phyloP scores from a whole-genome alignment of 1,140 invertebrate genomes.

The Microplitis demolitor region DNA sequence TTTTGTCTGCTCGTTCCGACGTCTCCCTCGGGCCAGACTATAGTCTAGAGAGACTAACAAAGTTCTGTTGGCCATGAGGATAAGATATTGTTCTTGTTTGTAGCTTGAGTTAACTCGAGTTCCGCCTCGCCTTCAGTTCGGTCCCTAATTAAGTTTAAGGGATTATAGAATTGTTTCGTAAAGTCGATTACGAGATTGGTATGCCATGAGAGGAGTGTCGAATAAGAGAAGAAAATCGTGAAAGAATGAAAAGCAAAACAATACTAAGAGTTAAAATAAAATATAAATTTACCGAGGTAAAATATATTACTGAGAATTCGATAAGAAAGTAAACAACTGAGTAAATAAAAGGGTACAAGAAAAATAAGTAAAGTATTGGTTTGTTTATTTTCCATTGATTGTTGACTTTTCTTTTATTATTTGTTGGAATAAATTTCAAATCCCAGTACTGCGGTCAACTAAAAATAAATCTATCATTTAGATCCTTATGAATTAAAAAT shows the following conservation, averaged over 20 bases:
- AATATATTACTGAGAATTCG: not conserved
- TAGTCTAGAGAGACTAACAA: constrained; percentile 11
- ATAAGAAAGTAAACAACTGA: not conserved
- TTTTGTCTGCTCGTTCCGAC: not conserved
- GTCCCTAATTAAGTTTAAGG: constrained; percentile 54
- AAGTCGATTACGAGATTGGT: constrained; percentile 54
- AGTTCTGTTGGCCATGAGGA: constrained; percentile 30
- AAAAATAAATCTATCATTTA: too few species aligned
- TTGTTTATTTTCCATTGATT: too few species aligned
- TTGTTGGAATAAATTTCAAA: too few species aligned
- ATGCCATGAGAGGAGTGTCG: constrained; percentile 11
- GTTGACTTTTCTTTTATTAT: too few species aligned
- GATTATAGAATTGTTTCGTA: constrained; percentile 59
- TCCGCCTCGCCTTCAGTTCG: constrained; percentile 30
- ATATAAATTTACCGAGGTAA: not conserved
- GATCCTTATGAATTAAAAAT: too few species aligned
- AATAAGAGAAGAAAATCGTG: not conserved
- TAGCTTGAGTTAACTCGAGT: constrained; percentile 47
- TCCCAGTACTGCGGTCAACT: too few species aligned
- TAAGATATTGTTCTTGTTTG: constrained; percentile 56
- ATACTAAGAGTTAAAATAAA: not conserved
- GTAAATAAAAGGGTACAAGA: not conserved
- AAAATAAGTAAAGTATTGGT: too few species aligned
- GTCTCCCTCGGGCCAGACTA: not conserved
- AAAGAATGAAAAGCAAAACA: not conserved